Conservation (phyloP, 2,888 invertebrate genomes). For the Pyralis farinalis region DNA sequence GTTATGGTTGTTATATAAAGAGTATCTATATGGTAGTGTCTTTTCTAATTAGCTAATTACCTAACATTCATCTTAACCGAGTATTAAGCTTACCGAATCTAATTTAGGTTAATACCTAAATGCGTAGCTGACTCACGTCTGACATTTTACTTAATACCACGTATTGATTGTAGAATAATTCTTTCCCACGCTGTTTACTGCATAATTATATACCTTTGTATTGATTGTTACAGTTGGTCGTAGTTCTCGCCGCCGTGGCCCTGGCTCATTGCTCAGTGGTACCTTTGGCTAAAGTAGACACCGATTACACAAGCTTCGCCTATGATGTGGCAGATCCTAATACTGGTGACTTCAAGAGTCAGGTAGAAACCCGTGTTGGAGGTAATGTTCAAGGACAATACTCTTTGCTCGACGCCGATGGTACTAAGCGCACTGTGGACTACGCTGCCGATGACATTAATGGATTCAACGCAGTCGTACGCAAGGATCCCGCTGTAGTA, state of each 20-base stretch:
- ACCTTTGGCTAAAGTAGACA: constrained; percentile 48
- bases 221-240: constrained; percentile 43
- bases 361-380: constrained; percentile 71
- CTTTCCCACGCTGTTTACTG: constrained; percentile 20
- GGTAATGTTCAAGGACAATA: constrained; percentile 75
- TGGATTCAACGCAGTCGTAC: constrained; percentile 80
- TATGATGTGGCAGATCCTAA: constrained; percentile 78
- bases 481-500: constrained; percentile 64
- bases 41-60: too few relatives aligned
- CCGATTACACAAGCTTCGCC: constrained; percentile 63
- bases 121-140: constrained; percentile 15
- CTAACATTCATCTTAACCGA: too few relatives aligned
- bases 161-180: not conserved
- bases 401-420: constrained; percentile 76
- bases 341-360: constrained; percentile 81
- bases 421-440: constrained; percentile 76
- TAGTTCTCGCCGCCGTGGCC: constrained; percentile 56
- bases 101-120: too few relatives aligned
- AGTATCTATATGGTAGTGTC: too few relatives aligned
- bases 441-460: constrained; percentile 74
- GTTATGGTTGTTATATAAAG: too few relatives aligned
- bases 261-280: constrained; percentile 54
- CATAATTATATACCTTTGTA: not conserved
- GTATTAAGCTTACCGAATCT: too few relatives aligned
- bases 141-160: constrained; percentile 22